Evolutionary conservation across 2,888 invertebrate species (phyloP), one percentile per base, ranked within the genome.

Genomic region (Agapostemon virescens): DNA sequence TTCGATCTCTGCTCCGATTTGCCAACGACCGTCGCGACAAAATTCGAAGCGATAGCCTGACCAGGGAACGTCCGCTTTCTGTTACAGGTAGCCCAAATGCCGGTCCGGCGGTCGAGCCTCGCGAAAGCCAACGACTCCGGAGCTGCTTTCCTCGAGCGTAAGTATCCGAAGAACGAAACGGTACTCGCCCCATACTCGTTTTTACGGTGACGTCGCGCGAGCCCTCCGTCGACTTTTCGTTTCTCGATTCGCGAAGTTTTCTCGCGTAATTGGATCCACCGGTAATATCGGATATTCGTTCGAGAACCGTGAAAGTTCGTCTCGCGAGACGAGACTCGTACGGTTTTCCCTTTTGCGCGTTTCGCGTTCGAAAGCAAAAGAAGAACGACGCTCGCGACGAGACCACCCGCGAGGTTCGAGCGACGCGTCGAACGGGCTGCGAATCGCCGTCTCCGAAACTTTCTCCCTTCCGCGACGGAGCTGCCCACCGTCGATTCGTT

Each of bases 21-120:
- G n/a, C n/a, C n/a, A n/a, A n/a, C n/a, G n/a, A n/a, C n/a, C n/a
- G n/a, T n/a, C 58, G 23, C 38, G n/a, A 15, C 20, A 23, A 66
- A 61, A 58, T 67, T 61, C 20, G 1, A 58, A 11, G n/a, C 13
- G 52, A 70, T 49, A 36, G 13, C 33, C 58, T 80, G 17, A 81
- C 33, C 74, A 67, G 38, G 67, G 38, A 61, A 20, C 36, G 66
- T 82, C 69, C 64, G 36, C 55, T 84, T 83, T 84, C 42, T 77
- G 74, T 86, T 87, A 63, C 84, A 86, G 86, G 26, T 77, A 78
- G 76, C 63, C 86, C 87, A 87, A 80, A 86, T 86, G 86, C 83
- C 83, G 75, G 81, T 75, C 79, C 77, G 74, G 36, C 79, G 74
- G 73, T 77, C 75, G 63, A 77, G 73, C 73, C 69, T 69, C 55